These are phyloP conservation scores for Laupala kohalensis DNA, from an alignment of 1,140 invertebrate species.

Conservation along the genomic window DNA sequence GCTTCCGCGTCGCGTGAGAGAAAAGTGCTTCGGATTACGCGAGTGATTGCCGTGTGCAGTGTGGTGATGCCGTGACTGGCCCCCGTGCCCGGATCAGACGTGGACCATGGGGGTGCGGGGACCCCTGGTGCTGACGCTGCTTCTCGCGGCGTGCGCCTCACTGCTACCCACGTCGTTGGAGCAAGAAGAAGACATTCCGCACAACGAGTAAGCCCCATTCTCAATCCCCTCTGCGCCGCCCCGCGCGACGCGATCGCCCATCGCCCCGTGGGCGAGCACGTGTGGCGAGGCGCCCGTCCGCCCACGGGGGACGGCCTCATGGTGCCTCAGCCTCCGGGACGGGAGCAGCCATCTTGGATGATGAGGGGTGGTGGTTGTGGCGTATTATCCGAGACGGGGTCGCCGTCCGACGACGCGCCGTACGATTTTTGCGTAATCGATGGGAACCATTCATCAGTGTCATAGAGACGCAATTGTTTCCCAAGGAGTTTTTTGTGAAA, in stretches of 20 bases:
- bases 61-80: not conserved
- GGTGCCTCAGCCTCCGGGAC: not conserved
- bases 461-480: too few relatives aligned
- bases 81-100: not conserved
- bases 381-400: not conserved
- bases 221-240: too few relatives aligned
- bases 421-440: not conserved
- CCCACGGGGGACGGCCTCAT: not conserved
- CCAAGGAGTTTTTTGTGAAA: too few relatives aligned
- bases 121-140: not conserved
- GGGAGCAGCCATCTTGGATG: not conserved
- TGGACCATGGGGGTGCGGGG: not conserved
- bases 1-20: too few relatives aligned
- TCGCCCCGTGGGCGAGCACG: too few relatives aligned
- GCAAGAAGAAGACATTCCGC: constrained; percentile 71
- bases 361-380: not conserved
- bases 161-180: constrained; percentile 30
- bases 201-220: too few relatives aligned
- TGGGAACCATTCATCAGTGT: not conserved
- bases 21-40: not conserved
- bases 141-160: constrained; percentile 2
- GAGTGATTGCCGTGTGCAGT: not conserved
- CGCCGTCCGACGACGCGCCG: too few relatives aligned
- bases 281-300: too few relatives aligned
- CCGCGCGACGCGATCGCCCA: too few relatives aligned